Evolutionary conservation across 2,797 vertebrate genomes (phyloP), one percentile per base, ranked within the genome.

Genomic region (Salmo trutta): DNA sequence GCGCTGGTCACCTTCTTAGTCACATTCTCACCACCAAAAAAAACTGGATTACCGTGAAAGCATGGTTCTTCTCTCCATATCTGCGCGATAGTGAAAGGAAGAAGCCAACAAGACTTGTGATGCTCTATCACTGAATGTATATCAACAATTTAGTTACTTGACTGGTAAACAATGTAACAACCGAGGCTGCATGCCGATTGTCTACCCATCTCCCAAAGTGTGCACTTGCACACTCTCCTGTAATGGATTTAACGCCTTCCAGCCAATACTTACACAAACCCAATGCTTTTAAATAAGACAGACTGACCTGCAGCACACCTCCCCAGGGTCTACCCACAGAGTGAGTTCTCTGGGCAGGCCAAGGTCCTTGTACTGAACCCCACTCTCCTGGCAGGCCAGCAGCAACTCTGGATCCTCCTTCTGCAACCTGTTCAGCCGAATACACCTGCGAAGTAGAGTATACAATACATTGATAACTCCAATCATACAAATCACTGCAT

Each of bases 251-350:
- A 47, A 47, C 2, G 1, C 41, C 10, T 14, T 47, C 10, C 41
- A 47, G 41, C 2, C 41, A 47, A 47, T 47, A 47, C 10, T 14
- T 47, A 47, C 10, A 47, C 1, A 12, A 47, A 47, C 14, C 41
- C 10, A 47, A 47, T 12, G 41, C 41, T 47, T 47, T 47, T n/a
- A n/a, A n/a, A 56, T 19, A 14, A 73, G 24, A 47, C 8, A 47
- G 10, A 17, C 92, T 90, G 76, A 94, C 94, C 94, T 92, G 87
- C 94, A 95, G 79, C 93, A 93, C 33, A 94, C 93, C 79, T 93
- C 93, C 52, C 94, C 93, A 10, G 94, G 94, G 78, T 95, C 94
- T 47, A 91, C 91, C 94, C 94, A 95, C 74, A 94, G 17, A 0
- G 94, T 94, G 59, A 95, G 84, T 27, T 95, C 94, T 53, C 41